A percentile compares a stretch with the other conserved stretches of the same genome.
phyloP scores from a whole-genome alignment of 2,113 vertebrate species.

The Bos indicus region DNA sequence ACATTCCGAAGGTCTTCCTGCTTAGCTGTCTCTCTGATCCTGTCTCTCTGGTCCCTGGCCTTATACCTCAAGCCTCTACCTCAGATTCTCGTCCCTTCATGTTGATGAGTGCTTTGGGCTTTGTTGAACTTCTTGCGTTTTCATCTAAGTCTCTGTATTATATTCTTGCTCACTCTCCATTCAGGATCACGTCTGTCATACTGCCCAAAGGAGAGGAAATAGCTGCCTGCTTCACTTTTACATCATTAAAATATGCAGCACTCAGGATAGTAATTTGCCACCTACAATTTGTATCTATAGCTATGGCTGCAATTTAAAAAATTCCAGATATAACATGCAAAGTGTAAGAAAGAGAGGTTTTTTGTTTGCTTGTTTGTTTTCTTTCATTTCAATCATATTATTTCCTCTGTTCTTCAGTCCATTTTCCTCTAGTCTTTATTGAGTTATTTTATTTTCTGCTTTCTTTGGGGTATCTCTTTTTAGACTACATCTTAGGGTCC shows the following conservation, averaged over 20 bases:
- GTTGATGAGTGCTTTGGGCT: not conserved
- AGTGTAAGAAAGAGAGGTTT: not conserved
- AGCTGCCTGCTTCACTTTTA: not conserved
- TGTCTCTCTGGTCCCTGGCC: not conserved
- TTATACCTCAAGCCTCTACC: not conserved
- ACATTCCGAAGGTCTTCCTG: accelerated
- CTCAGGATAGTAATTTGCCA: not conserved
- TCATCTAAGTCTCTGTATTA: not conserved
- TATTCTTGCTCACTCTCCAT: not conserved
- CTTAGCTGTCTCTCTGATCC: not conserved
- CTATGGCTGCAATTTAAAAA: not conserved
- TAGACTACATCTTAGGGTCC: not conserved
- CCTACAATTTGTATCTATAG: not conserved
- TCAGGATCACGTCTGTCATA: not conserved
- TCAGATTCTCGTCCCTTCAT: not conserved
- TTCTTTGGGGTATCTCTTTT: not conserved
- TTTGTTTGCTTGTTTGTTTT: not conserved
- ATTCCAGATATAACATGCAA: not conserved
- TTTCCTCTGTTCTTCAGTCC: not conserved
- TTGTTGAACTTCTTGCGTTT: not conserved
- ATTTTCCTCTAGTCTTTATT: not conserved
- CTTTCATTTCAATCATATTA: not conserved
- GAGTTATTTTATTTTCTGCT: not conserved
- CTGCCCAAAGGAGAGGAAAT: not conserved
- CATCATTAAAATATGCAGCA: not conserved